phyloP scores from a whole-genome alignment of 2,113 vertebrate species.

The Gobiocypris rarus region DNA sequence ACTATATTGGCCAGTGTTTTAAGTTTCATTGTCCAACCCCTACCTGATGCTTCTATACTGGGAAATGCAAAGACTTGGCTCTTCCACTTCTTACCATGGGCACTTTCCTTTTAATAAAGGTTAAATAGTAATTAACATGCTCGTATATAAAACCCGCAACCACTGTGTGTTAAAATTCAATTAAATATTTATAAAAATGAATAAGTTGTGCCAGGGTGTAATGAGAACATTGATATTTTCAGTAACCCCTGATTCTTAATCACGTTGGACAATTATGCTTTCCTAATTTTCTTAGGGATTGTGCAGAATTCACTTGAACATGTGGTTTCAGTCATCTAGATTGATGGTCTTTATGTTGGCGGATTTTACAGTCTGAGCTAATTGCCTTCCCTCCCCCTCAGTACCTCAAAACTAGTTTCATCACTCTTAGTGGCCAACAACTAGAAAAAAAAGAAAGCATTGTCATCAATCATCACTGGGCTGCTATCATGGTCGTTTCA shows the following conservation, averaged over 20 bases:
- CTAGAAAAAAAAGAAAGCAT: slow-evolving; percentile 46
- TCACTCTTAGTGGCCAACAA: slow-evolving; percentile 67
- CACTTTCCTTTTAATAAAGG: neutral
- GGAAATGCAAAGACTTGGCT: neutral
- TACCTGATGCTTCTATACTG: neutral
- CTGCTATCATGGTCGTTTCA: neutral
- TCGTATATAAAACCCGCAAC: neutral
- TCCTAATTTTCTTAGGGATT: slow-evolving; percentile 65
- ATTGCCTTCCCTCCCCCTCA: slow-evolving; percentile 58
- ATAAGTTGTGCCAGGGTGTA: neutral
- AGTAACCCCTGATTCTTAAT: slow-evolving; percentile 1
- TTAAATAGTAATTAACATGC: neutral
- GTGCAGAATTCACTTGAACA: slow-evolving; percentile 67
- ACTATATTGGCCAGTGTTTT: too few relatives aligned
- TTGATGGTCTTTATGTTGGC: slow-evolving; percentile 70
- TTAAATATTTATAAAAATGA: slow-evolving; percentile 26
- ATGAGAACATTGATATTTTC: slow-evolving; percentile 33
- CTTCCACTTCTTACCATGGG: neutral
- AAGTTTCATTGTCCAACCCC: too few relatives aligned
- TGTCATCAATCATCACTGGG: slow-evolving; percentile 64
- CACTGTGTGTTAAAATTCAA: neutral
- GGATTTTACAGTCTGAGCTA: slow-evolving; percentile 71
- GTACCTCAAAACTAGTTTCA: slow-evolving; percentile 62
- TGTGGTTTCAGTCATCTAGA: slow-evolving; percentile 66
- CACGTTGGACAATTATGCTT: slow-evolving; percentile 63